phyloP scores from a whole-genome alignment of 2,888 invertebrate genomes.

The Dilophus febrilis region DNA sequence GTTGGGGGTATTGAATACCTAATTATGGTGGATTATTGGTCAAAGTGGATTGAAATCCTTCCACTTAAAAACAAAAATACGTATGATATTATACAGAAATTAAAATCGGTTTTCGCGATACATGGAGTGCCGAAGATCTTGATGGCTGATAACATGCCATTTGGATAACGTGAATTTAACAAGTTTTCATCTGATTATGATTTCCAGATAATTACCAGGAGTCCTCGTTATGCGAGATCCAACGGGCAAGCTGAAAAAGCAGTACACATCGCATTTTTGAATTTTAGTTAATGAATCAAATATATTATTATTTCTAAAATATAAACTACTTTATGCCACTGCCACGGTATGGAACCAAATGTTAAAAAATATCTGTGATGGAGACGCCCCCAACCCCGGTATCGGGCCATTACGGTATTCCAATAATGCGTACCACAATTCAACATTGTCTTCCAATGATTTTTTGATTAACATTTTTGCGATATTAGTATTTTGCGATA shows the following conservation, averaged over 20 bases:
- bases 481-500: too few species aligned
- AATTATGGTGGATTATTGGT: slow-evolving; percentile 7
- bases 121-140: slow-evolving; percentile 11
- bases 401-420: too few species aligned
- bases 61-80: slow-evolving; percentile 11
- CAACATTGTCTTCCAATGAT: too few species aligned
- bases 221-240: slow-evolving; percentile 8
- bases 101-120: slow-evolving; percentile 7
- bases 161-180: slow-evolving; percentile 5
- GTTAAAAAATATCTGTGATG: too few species aligned
- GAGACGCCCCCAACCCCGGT: too few species aligned
- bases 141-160: slow-evolving; percentile 10
- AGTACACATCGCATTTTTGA: slow-evolving; percentile 6
- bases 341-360: too few species aligned
- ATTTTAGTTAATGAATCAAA: too few species aligned
- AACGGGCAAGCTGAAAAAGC: slow-evolving; percentile 8
- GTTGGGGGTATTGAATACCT: slow-evolving; percentile 8
- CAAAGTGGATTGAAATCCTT: slow-evolving; percentile 12
- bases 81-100: not conserved
- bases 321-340: too few species aligned
- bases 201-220: slow-evolving; percentile 6
- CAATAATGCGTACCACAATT: too few species aligned
- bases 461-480: too few species aligned
- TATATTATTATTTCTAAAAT: too few species aligned
- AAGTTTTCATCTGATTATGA: slow-evolving; percentile 7